Conservation (phyloP, 2,797 vertebrate genomes). For the Notolabrus celidotus region DNA sequence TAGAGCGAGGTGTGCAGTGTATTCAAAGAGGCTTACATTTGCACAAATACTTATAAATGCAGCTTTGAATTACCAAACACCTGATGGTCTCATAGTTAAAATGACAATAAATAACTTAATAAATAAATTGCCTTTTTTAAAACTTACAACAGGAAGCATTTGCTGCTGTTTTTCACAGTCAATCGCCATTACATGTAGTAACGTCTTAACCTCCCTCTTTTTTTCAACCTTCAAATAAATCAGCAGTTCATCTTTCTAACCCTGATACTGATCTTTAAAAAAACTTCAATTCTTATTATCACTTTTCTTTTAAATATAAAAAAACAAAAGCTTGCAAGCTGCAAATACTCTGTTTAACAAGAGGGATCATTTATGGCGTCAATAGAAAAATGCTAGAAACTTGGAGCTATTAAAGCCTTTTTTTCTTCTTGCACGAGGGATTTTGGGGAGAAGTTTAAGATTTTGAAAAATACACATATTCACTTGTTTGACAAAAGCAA, state of each 20-base stretch:
- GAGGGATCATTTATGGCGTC: neutral
- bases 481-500: neutral
- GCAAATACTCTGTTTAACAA: neutral
- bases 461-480: conserved; percentile 9
- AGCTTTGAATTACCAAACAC: conserved; percentile 65
- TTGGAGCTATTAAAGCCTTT: neutral
- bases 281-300: neutral
- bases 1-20: conserved; percentile 64
- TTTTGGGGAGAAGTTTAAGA: conserved; percentile 1
- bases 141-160: conserved; percentile 67
- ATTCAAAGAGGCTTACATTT: conserved; percentile 57
- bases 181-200: conserved; percentile 33
- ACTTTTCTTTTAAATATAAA: neutral
- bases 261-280: neutral
- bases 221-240: conserved; percentile 23
- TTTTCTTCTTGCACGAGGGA: neutral
- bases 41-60: conserved; percentile 70
- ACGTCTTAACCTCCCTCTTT: conserved; percentile 19
- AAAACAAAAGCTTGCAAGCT: neutral
- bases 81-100: conserved; percentile 64
- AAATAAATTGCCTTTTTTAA: conserved; percentile 72
- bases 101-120: conserved; percentile 83
- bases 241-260: conserved; percentile 27
- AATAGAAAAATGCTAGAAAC: conserved; percentile 13
- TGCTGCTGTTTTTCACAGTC: conserved; percentile 44